Evolutionary conservation across 1,140 invertebrate species (phyloP).

Genomic region (Colletes latitarsis): DNA sequence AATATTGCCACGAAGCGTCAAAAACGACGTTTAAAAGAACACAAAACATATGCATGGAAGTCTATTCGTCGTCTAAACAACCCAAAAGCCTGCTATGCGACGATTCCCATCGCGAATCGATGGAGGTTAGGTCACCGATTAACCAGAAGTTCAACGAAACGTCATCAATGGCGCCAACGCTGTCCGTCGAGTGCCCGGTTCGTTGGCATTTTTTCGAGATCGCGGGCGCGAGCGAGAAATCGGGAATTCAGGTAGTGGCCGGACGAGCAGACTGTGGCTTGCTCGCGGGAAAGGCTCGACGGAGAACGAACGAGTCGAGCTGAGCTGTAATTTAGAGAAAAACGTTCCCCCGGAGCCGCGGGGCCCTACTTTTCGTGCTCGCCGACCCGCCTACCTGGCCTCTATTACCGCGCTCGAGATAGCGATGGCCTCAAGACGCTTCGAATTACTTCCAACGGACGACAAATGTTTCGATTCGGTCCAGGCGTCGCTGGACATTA

Average conservation of each 20-base stretch:
- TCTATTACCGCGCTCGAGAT: slow-evolving; percentile 59
- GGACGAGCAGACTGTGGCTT: slow-evolving; percentile 17
- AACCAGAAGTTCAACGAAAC: slow-evolving; percentile 2
- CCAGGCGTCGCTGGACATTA: neutral
- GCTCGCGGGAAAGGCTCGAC: slow-evolving; percentile 56
- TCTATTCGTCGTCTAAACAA: no score
- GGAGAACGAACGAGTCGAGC: slow-evolving; percentile 38
- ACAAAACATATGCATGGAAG: no score
- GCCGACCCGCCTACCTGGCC: slow-evolving; percentile 65
- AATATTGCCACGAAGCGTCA: no score
- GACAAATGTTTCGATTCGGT: neutral
- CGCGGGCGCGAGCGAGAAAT: slow-evolving; percentile 34
- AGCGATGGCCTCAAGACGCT: slow-evolving; percentile 21
- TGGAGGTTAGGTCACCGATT: neutral
- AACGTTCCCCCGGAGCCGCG: slow-evolving; percentile 58
- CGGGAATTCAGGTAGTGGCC: slow-evolving; percentile 59
- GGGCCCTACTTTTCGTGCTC: slow-evolving; percentile 68
- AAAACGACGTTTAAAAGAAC: no score
- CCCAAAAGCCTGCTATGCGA: no score
- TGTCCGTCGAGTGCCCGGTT: slow-evolving; percentile 14
- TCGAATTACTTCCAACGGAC: neutral
- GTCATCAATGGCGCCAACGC: slow-evolving; percentile 38
- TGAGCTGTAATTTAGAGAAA: slow-evolving; percentile 69
- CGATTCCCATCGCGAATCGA: neutral
- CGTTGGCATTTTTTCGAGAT: slow-evolving; percentile 30